Base-by-base conservation (phyloP, 2,113 vertebrate genomes). In the Cyphomyrus plagiostoma region DNA sequence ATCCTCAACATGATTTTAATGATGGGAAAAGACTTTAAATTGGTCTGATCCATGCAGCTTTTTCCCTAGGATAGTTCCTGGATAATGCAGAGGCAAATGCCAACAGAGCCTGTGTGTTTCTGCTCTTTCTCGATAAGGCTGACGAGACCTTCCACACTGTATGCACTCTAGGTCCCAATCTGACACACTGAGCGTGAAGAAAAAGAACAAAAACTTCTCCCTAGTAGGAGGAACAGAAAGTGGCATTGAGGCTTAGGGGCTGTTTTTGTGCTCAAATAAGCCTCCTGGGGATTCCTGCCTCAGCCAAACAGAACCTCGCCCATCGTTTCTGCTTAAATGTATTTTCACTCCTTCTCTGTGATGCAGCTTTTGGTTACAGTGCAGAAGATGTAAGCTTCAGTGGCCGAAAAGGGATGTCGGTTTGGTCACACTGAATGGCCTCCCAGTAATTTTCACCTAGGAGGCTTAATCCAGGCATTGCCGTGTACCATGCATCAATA, bases 131-230 rank as follows among this genome's bases (percentile, higher is more conserved):
- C 45, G 23, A 74, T 26, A 19, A 49, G 58, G 58, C 58, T 26
- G 62, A 86, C 74, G 83, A 74, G 77, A 90, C 90, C 88, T 80
- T 86, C 90, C 90, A 90, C 50, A 89, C 90, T 52, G 90, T 87
- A 39, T 89, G 88, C 39, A 89, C 83, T 87, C 90, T 90, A 86
- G 88, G 82, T 90, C 58, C 83, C 58, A 89, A 86, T 89, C 88
- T 83, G 77, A 90, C 83, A 88, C 82, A 89, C 74, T 82, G 23
- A 90, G 88, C 83, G 80, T 89, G 88, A 66, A 86, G 90, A 35
- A 86, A 89, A 56, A 80, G 62, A 89, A 87, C 30, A 86, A 66
- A 89, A 39, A 85, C 35, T 48, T 17, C 83, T 74, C 49, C 4
- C 74, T 88, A 91, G 56, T 83, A 89, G 89, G 91, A 86, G 45